Evolutionary conservation across 2,888 invertebrate genomes (phyloP), one percentile per base, ranked within the genome.

Genomic region (Schizotus pectinicornis): DNA sequence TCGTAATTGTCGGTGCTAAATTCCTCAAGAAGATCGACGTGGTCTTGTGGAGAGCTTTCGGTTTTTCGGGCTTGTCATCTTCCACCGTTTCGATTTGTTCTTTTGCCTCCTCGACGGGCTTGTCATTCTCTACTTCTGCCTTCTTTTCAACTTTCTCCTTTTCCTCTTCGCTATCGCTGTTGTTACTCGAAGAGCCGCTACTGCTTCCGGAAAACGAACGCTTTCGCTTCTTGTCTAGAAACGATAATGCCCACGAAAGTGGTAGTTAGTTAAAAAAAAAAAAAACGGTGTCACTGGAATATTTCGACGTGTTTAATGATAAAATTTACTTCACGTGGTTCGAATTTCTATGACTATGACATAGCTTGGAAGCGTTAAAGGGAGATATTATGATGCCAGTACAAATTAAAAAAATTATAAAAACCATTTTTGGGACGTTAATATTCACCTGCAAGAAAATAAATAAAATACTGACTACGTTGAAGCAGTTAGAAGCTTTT

Each of bases 11-110:
- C 0, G 99, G 97, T 0, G 98, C 95, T 55, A 99, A 84, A 80
- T 98, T 98, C 42, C 98, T 86, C 56, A 99, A 83, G 77, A 99
- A 99, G 68, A 99, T 98, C 1, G 98, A 98, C 22, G 95, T 93
- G 0, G 98, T 99, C 74, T 95, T 94, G 79, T 99, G 98, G 37
- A 98, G 82, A 1, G 94, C 89, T 48, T 89, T 84, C 0, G 88
- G 86, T 69, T 83, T 80, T 64, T 83, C 81, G 37, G 81, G 79
- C 73, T 83, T 79, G 61, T 79, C 79, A 6, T 80, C 79, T 41
- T 77, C 78, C 34, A 77, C 71, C 1, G 74, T 76, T 39, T 80
- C 80, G 37, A 82, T 80, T 39, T 81, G 78, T 8, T 75, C 71
- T 42, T 71, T 71, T 8, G 76, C 74, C 38, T 77, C 75, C 32